Percentiles rank a stretch among this genome's conserved stretches.
Conservation (phyloP, 2,113 vertebrate species). For the Spea multiplicata region DNA sequence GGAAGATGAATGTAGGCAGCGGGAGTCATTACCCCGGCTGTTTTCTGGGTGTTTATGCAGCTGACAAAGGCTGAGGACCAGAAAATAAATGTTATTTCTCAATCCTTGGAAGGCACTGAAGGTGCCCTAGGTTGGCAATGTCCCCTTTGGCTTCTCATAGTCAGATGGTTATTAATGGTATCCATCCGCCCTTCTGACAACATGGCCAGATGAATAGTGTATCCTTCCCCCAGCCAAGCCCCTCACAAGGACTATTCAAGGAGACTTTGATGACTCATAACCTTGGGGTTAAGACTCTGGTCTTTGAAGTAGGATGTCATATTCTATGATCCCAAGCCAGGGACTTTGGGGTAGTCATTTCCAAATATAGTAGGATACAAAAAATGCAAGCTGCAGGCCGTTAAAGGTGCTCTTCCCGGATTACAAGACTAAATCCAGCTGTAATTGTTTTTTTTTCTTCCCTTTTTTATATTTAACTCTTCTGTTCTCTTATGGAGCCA, state of each 20-base stretch:
- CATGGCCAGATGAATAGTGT: neutral
- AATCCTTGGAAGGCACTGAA: conserved; percentile 30
- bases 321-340: conserved; percentile 18
- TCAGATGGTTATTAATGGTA: conserved; percentile 33
- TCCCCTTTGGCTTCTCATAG: neutral
- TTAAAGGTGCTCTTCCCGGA: neutral
- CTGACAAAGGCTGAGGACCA: conserved; percentile 35
- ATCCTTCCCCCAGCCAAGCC: conserved; percentile 9
- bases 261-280: conserved; percentile 10
- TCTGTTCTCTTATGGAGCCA: conserved; percentile 6
- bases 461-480: conserved; percentile 26
- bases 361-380: neutral
- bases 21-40: conserved; percentile 39
- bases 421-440: neutral
- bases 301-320: conserved; percentile 7
- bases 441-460: neutral
- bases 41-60: conserved; percentile 46
- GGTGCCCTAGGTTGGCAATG: conserved; percentile 22
- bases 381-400: neutral
- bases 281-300: conserved; percentile 30
- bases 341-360: neutral
- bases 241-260: conserved; percentile 21
- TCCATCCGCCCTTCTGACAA: neutral
- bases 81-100: conserved; percentile 48
- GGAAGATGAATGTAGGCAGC: conserved; percentile 40